Evolutionary conservation across 2,113 vertebrate genomes (phyloP).

Genomic region (Agapornis roseicollis): DNA sequence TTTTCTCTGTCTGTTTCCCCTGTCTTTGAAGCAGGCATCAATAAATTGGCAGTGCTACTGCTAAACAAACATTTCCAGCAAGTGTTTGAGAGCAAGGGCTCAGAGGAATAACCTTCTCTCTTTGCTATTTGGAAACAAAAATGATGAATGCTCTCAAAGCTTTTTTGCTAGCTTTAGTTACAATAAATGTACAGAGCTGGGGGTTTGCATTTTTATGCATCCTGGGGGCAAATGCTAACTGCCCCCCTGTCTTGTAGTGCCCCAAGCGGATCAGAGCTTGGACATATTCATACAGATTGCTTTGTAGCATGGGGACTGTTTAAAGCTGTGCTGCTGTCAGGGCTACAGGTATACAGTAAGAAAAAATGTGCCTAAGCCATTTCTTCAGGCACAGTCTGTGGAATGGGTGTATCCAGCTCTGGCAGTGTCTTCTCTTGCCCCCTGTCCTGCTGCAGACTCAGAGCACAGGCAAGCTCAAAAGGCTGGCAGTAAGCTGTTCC

Average conservation of each 20-base stretch:
- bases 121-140: slow-evolving; percentile 12
- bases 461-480: neutral
- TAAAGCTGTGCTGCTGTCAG: neutral
- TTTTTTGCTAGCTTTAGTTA: neutral
- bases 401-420: neutral
- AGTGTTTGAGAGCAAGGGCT: neutral
- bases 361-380: neutral
- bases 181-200: neutral
- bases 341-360: neutral
- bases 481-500: neutral
- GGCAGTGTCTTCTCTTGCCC: fast-evolving
- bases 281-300: neutral
- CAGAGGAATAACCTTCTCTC: neutral
- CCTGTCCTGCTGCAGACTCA: neutral
- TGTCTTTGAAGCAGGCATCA: neutral
- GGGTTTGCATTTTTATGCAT: neutral
- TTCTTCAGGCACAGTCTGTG: neutral
- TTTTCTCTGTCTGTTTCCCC: neutral
- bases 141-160: neutral
- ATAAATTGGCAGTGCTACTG: neutral
- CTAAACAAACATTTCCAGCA: slow-evolving; percentile 32
- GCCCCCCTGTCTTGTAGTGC: neutral
- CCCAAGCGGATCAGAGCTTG: neutral
- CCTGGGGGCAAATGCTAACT: neutral
- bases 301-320: neutral